Evolutionary conservation across 2,888 invertebrate species (phyloP).

Genomic region (Teleogryllus oceanicus): DNA sequence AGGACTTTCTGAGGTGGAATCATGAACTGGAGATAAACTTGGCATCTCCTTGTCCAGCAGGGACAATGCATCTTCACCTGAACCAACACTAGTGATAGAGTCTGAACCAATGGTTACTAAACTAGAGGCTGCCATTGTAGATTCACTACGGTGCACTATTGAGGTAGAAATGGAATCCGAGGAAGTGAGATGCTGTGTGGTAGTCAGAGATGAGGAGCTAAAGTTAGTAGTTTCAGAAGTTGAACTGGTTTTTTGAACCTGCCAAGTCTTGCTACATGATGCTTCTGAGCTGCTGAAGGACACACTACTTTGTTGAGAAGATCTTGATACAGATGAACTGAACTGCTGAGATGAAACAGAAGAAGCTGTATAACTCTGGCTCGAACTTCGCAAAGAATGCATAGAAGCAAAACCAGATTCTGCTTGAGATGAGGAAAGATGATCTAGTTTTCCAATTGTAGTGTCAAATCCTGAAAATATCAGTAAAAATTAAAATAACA

Average conservation of each 20-base stretch:
- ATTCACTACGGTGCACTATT: conserved; percentile 8
- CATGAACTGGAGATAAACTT: conserved; percentile 18
- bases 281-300: conserved; percentile 33
- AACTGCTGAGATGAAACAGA: conserved; percentile 39
- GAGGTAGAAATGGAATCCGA: not conserved
- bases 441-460: conserved; percentile 47
- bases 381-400: conserved; percentile 60
- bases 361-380: conserved; percentile 53
- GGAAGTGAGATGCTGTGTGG: not conserved
- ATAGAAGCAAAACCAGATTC: conserved; percentile 62
- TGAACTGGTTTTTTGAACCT: conserved; percentile 23
- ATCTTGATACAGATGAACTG: conserved; percentile 47
- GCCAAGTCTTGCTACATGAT: conserved; percentile 32
- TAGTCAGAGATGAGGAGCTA: not conserved
- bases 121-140: not conserved
- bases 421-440: conserved; percentile 48
- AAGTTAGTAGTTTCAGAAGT: conserved; percentile 19
- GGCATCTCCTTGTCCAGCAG: not conserved
- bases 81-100: conserved; percentile 11
- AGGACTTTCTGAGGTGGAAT: conserved; percentile 44
- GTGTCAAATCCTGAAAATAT: conserved; percentile 30
- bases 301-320: conserved; percentile 56
- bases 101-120: not conserved
- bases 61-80: not conserved
- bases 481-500: too few relatives aligned